Evolutionary conservation across 2,113 vertebrate species (phyloP).

Genomic region (Salvelinus sp.): DNA sequence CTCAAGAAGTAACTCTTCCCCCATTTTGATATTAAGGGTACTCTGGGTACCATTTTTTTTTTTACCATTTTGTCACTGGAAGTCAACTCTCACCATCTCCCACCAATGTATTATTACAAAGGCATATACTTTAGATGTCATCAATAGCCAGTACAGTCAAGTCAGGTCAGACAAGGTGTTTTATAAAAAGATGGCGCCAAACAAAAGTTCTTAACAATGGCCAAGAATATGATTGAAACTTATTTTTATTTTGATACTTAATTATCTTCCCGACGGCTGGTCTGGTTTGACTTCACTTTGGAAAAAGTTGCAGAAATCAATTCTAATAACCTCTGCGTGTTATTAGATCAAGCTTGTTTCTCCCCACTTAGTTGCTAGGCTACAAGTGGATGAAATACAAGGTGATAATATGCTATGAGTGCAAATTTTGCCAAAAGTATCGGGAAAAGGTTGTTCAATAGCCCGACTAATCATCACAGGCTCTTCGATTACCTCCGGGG

Average conservation of each 20-base stretch:
- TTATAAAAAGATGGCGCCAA: too few relatives aligned
- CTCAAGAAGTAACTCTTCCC: too few relatives aligned
- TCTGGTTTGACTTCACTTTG: slow-evolving; percentile 37
- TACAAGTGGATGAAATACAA: slow-evolving; percentile 56
- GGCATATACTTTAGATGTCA: too few relatives aligned
- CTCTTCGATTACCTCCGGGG: slow-evolving; percentile 64
- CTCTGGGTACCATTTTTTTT: too few relatives aligned
- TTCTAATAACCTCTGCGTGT: slow-evolving; percentile 43
- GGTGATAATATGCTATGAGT: slow-evolving; percentile 43
- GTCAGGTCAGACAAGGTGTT: too few relatives aligned
- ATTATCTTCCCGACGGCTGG: slow-evolving; percentile 46
- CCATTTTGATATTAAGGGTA: too few relatives aligned
- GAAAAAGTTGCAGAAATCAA: slow-evolving; percentile 47
- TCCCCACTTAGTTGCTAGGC: slow-evolving; percentile 29
- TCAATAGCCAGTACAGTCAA: too few relatives aligned
- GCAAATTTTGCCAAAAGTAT: slow-evolving; percentile 55
- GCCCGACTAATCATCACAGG: slow-evolving; percentile 58
- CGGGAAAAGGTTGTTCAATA: slow-evolving; percentile 52
- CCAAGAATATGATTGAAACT: too few relatives aligned
- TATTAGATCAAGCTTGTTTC: slow-evolving; percentile 43
- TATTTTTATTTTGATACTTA: slow-evolving; percentile 5
- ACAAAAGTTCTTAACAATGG: too few relatives aligned
- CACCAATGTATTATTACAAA: too few relatives aligned
- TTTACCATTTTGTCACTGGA: too few relatives aligned
- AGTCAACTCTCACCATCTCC: too few relatives aligned